Evolutionary conservation across 2,888 invertebrate genomes (phyloP), one percentile per base, ranked within the genome.

Genomic region (Slavum lentiscoides): DNA sequence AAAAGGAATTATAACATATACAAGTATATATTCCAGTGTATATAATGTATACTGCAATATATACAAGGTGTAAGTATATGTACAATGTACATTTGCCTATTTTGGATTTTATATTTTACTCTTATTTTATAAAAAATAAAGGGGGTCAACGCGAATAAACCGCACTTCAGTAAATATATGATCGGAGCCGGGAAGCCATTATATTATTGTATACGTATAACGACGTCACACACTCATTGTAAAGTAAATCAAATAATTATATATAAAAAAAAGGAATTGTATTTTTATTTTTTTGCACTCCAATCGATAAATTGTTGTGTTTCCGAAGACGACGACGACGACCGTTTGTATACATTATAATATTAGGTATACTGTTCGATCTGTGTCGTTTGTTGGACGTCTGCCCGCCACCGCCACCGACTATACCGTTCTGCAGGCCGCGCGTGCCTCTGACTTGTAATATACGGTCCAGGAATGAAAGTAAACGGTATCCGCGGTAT

Each of bases 391-490:
- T 11, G 37, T 70, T 80, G 80, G 80, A 80, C n/a, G 58, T 53
- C 0, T 80, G 80, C 80, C 43, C 43, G 43, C 4, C 43, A 9
- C 6, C 21, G 37, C 53, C 15, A 13, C n/a, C 53, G 39, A 66
- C 69, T 62, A 39, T 72, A 64, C 72, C 64, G 72, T 11, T 30
- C 30, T 30, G 30, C 30, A 30, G 30, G 30, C 30, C 30, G 4
- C 49, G 64, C 80, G 72, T 80, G 72, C 80, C 64, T 72, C 39
- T 23, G 11, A 64, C 72, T 70, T 80, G 80, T 80, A 80, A 72
- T 72, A 72, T 80, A 70, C 37, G 64, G 55, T 72, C 64, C 72
- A 80, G 55, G 80, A 80, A 80, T 77, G 77, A 49, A 30, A 49
- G 13, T 49, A 1, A 77, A 53, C 62, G 55, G 70, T 77, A 77